Evolutionary conservation across 2,888 invertebrate species (phyloP).

Genomic region (Dicyrtoma fusca): DNA sequence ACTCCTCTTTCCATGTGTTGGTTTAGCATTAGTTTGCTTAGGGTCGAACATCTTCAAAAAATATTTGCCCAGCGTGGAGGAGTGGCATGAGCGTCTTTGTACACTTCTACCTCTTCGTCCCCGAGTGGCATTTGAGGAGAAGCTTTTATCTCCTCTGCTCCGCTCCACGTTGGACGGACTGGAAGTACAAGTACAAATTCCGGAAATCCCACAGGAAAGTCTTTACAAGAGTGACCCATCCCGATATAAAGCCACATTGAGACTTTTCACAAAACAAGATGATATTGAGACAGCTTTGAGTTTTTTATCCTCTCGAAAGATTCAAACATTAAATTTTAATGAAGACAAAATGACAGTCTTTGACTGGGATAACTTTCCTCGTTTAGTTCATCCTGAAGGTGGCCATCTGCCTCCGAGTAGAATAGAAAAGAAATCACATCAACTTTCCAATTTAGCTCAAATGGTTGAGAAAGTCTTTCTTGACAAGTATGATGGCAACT

Average conservation of each 20-base stretch:
- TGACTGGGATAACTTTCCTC: conserved; percentile 74
- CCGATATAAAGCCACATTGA: conserved; percentile 73
- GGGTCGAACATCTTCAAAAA: conserved; percentile 57
- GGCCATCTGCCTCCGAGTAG: conserved; percentile 78
- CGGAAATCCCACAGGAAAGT: conserved; percentile 67
- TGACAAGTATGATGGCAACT: conserved; percentile 17
- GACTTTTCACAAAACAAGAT: conserved; percentile 74
- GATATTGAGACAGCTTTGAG: conserved; percentile 71
- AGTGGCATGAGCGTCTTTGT: conserved; percentile 66
- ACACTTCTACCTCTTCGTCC: conserved; percentile 17
- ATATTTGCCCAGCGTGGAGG: conserved; percentile 67
- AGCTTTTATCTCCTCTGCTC: neutral
- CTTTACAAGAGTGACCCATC: conserved; percentile 78
- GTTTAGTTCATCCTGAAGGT: conserved; percentile 74
- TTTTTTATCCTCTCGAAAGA: conserved; percentile 57
- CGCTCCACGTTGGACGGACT: neutral
- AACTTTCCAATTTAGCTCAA: conserved; percentile 80
- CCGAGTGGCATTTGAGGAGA: conserved; percentile 5
- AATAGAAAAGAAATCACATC: conserved; percentile 77
- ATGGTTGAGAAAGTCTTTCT: conserved; percentile 72
- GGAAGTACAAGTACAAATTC: conserved; percentile 58
- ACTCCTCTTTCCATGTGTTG: conserved; percentile 73
- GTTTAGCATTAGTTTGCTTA: conserved; percentile 65
- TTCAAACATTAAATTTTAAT: conserved; percentile 34
- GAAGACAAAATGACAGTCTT: conserved; percentile 47